Evolutionary conservation across 2,113 vertebrate genomes (phyloP).

Genomic region (Hypanus sabinus): DNA sequence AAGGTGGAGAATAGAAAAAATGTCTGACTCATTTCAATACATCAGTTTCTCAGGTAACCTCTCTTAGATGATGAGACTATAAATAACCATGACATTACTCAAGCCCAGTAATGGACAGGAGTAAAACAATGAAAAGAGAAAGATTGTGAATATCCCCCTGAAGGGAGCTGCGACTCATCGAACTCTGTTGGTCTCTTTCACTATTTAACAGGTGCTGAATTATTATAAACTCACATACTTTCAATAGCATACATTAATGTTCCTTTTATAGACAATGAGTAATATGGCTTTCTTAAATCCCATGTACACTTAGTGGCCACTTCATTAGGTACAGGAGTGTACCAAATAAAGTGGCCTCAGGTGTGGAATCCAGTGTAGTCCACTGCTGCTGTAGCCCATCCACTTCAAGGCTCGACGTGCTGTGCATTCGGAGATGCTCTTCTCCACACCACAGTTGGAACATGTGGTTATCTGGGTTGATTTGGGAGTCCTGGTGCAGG

Average conservation of each 20-base stretch:
- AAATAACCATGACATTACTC: not conserved
- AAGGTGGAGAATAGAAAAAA: not conserved
- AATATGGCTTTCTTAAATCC: not conserved
- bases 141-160: not conserved
- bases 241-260: not conserved
- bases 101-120: not conserved
- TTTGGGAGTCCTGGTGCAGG: no score
- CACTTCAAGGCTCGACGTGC: no score
- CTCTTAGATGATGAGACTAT: not conserved
- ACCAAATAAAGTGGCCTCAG: no score
- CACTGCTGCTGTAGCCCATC: no score
- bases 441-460: no score
- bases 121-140: not conserved
- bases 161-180: not conserved
- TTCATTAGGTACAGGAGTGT: no score
- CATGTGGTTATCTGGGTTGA: no score
- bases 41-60: not conserved
- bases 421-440: no score
- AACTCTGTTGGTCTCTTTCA: not conserved
- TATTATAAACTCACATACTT: not conserved
- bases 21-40: not conserved
- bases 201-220: not conserved
- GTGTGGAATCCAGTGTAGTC: not conserved
- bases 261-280: not conserved
- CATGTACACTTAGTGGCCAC: not conserved